phyloP scores from a whole-genome alignment of 2,888 invertebrate genomes.

The Allygus modestus region DNA sequence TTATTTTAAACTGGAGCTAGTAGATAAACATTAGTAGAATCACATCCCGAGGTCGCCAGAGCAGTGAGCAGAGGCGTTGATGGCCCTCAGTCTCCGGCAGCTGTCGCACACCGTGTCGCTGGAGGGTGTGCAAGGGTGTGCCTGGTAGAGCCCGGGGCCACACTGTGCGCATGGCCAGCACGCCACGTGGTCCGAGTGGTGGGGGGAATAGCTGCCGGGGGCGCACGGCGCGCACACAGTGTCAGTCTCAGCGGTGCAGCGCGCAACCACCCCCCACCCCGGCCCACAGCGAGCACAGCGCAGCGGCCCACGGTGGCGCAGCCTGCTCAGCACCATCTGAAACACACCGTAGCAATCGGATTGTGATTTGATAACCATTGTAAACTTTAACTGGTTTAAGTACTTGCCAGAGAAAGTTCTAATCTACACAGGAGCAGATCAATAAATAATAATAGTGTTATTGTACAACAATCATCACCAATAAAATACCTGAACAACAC shows the following conservation, averaged over 20 bases:
- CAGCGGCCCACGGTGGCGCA: conserved; percentile 25
- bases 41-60: no score
- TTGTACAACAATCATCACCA: no score
- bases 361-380: neutral
- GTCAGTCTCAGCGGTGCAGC: conserved; percentile 23
- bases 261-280: conserved; percentile 55
- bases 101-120: conserved; percentile 61
- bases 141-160: conserved; percentile 56
- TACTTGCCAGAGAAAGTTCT: no score
- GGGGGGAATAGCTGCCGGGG: conserved; percentile 50
- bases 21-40: no score
- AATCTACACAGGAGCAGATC: no score
- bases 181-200: conserved; percentile 56
- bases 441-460: no score
- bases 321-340: conserved; percentile 15
- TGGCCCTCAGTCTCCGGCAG: conserved; percentile 27
- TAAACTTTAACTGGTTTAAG: no score
- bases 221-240: conserved; percentile 49
- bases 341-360: neutral
- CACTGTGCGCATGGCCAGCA: conserved; percentile 60
- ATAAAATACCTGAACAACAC: no score
- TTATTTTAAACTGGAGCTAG: no score
- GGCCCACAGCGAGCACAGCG: conserved; percentile 46
- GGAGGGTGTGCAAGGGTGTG: conserved; percentile 44
- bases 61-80: neutral